phyloP scores from a whole-genome alignment of 64 coral and sea anemone genomes.

The Stichodactyla mertensii region DNA sequence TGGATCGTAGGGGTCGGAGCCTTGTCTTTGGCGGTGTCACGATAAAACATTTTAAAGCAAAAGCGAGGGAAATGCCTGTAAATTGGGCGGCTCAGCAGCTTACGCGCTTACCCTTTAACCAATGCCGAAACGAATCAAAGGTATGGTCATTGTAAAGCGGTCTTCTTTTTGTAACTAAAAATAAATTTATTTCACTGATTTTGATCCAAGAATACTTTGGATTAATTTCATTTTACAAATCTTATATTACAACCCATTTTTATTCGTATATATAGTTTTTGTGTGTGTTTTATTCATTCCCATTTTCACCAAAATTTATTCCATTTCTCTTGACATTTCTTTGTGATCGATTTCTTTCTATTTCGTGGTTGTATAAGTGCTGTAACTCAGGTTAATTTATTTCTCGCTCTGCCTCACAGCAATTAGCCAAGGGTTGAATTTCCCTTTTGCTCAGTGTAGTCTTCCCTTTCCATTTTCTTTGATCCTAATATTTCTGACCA shows the following conservation, averaged over 20 bases:
- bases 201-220: not conserved
- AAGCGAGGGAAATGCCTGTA: not conserved
- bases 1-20: not conserved
- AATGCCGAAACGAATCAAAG: not conserved
- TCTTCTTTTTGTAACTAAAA: not conserved
- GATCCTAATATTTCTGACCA: not conserved
- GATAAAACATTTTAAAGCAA: not conserved
- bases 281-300: not conserved
- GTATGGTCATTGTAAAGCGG: not conserved
- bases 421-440: no score
- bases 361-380: no score
- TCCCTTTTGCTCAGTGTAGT: not conserved
- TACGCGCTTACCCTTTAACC: not conserved
- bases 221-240: not conserved
- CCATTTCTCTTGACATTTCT: no score
- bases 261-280: not conserved
- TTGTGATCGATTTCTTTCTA: no score
- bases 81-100: not conserved
- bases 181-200: not conserved
- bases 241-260: not conserved
- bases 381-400: no score
- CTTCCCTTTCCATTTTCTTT: not conserved
- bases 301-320: no score
- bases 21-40: not conserved
- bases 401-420: no score